Conservation (phyloP, 2,113 vertebrate species). For the Leiothrix lutea region DNA sequence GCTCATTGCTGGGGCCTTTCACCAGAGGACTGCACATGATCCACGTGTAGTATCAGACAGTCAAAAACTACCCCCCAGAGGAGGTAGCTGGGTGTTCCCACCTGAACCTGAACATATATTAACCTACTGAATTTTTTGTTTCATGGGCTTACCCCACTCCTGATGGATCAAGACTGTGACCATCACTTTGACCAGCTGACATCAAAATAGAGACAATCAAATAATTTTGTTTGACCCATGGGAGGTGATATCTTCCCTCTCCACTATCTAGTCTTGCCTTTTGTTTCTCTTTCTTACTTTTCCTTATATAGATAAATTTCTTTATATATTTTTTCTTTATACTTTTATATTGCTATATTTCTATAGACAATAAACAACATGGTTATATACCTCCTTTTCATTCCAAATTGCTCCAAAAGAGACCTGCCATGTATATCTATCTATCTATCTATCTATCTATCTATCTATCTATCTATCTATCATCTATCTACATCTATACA, state of each 20-base stretch:
- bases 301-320: not conserved
- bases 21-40: not conserved
- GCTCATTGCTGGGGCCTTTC: not conserved
- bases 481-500: not conserved
- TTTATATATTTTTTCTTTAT: not conserved
- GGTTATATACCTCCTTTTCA: not conserved
- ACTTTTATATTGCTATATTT: not conserved
- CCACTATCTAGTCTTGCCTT: no score
- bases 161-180: not conserved
- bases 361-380: not conserved
- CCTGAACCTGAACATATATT: not conserved
- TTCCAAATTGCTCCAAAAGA: not conserved
- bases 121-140: not conserved
- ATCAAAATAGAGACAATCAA: not conserved
- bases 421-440: no score
- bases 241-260: not conserved
- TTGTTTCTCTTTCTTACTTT: not conserved
- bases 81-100: not conserved
- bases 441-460: no score
- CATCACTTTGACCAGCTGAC: not conserved
- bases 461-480: no score
- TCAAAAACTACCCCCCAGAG: accelerated
- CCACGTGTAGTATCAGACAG: not conserved
- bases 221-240: not conserved
- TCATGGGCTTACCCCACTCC: not conserved